These are phyloP conservation scores for Dicrurus megarhynchus DNA, from an alignment of 2,113 vertebrate genomes.

Conservation along the genomic window DNA sequence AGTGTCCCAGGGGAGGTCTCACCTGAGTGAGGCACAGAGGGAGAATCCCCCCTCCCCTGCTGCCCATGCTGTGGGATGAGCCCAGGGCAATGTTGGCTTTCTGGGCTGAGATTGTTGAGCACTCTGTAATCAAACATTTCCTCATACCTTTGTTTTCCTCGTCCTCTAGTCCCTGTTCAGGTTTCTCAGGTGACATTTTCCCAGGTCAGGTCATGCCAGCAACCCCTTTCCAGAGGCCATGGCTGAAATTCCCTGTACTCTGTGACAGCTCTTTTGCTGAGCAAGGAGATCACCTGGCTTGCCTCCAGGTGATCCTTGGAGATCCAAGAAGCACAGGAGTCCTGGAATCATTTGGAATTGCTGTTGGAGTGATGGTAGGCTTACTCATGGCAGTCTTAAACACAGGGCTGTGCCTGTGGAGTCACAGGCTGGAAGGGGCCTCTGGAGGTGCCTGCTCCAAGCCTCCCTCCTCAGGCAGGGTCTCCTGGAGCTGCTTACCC, in stretches of 20 bases:
- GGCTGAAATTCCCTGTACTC: not conserved
- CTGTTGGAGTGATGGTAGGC: not conserved
- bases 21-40: not conserved
- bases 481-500: not conserved
- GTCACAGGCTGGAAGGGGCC: not conserved
- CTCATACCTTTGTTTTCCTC: not conserved
- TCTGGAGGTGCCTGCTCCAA: not conserved
- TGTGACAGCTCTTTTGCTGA: not conserved
- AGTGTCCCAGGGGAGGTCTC: not conserved
- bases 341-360: not conserved
- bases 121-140: not conserved
- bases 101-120: not conserved
- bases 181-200: not conserved
- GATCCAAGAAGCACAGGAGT: not conserved
- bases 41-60: not conserved
- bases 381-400: not conserved
- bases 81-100: not conserved
- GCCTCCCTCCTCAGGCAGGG: not conserved
- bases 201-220: not conserved
- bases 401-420: not conserved
- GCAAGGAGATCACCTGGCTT: not conserved
- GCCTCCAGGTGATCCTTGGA: not conserved
- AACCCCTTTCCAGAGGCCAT: accelerated
- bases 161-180: not conserved
- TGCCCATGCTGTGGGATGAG: not conserved